Percentiles rank a stretch among this genome's conserved stretches.
These are phyloP conservation scores for Panthera leo DNA, from an alignment of 2,113 vertebrate species.

Conservation along the genomic window DNA sequence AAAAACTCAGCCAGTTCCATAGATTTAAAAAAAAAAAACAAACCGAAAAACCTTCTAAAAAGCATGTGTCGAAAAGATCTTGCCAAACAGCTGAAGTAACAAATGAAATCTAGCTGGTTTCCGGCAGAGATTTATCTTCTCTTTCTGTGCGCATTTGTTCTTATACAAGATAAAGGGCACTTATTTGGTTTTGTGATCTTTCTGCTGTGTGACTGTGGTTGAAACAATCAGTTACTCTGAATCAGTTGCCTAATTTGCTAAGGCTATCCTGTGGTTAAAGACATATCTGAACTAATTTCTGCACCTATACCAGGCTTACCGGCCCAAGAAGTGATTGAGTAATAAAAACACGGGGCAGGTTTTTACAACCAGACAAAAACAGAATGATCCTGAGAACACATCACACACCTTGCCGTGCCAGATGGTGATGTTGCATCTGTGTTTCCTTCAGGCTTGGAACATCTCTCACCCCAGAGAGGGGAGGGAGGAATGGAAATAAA, in stretches of 20 bases:
- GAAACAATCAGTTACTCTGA: slow-evolving; percentile 12
- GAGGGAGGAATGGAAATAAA: background rate
- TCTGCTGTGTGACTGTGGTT: background rate
- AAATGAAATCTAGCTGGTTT: background rate
- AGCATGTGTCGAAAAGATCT: background rate
- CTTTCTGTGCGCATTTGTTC: background rate
- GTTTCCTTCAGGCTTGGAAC: background rate
- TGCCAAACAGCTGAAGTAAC: background rate
- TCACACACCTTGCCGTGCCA: background rate
- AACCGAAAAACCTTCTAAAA: background rate
- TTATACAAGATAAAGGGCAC: background rate
- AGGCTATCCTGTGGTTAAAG: background rate
- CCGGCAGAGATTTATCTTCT: background rate
- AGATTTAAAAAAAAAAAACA: background rate
- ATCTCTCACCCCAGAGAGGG: background rate
- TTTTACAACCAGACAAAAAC: slow-evolving; percentile 1
- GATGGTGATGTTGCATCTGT: background rate
- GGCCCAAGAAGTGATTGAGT: slow-evolving; percentile 16
- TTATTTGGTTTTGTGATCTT: background rate
- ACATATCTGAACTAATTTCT: background rate
- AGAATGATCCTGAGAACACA: background rate
- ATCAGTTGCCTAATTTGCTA: background rate
- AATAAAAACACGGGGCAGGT: background rate
- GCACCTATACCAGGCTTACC: background rate
- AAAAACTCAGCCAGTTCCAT: background rate